phyloP scores from a whole-genome alignment of 1,140 invertebrate species.

The Lordiphosa clarofinis region DNA sequence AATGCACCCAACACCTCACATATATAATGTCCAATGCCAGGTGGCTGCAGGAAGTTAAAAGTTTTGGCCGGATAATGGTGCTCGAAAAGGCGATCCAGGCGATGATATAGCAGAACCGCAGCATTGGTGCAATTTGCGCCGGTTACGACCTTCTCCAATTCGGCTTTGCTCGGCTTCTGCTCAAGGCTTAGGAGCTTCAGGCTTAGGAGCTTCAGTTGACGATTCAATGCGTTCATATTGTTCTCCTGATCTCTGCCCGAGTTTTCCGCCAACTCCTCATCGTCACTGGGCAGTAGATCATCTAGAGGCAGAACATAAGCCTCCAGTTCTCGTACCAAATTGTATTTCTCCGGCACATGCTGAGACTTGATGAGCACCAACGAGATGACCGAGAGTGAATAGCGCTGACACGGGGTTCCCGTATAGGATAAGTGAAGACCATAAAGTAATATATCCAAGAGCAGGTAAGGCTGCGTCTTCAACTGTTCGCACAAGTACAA shows the following conservation, averaged over 20 bases:
- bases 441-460: slow-evolving; percentile 31
- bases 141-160: not conserved
- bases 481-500: slow-evolving; percentile 37
- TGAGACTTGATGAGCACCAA: slow-evolving; percentile 46
- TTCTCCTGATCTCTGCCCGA: slow-evolving; percentile 1
- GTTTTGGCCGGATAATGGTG: slow-evolving; percentile 24
- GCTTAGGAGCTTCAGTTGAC: slow-evolving; percentile 2
- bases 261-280: not conserved
- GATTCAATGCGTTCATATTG: slow-evolving; percentile 2
- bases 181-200: slow-evolving; percentile 3
- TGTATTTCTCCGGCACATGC: not conserved
- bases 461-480: slow-evolving; percentile 2
- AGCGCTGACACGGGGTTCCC: slow-evolving; percentile 26
- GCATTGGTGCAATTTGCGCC: slow-evolving; percentile 9
- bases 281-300: not conserved
- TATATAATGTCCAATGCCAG: slow-evolving; percentile 28
- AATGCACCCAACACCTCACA: slow-evolving; percentile 53
- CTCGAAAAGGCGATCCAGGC: slow-evolving; percentile 42
- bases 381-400: slow-evolving; percentile 27
- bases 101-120: slow-evolving; percentile 19
- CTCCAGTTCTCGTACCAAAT: slow-evolving; percentile 36
- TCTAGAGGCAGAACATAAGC: not conserved
- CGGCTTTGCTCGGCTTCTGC: not conserved
- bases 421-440: slow-evolving; percentile 17
- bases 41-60: slow-evolving; percentile 39